Evolutionary conservation across 1,140 invertebrate genomes (phyloP), one percentile per base, ranked within the genome.

Genomic region (Camponotus pennsylvanicus): DNA sequence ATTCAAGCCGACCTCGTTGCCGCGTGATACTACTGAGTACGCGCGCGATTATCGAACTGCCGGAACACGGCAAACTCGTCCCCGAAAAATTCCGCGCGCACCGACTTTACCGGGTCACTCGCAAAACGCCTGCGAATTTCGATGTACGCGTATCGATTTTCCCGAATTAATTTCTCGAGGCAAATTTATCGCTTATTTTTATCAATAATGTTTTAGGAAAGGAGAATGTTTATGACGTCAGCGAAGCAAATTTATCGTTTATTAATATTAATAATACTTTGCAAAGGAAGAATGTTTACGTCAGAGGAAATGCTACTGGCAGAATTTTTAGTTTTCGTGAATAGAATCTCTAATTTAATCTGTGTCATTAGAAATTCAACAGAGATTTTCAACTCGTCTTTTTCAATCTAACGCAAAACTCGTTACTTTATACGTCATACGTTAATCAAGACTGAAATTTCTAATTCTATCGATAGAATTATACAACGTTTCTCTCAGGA

Each of bases 1-100:
- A 80, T 80, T 80, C 69, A 75, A 83, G 55, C 32, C 79, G 57
- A 83, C 79, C 79, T 73, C 79, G 79, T 73, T 83, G 69, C 79
- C 55, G 57, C 67, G 67, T 40, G 55, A 59, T 73, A 63, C 82
- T 61, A 42, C 52, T 42, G 71, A 85, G 85, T 69, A 73, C 85
- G 67, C 52, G 64, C 61, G 42, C 27, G 59, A 69, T 67, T 69
- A 71, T 63, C 86, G 63, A 87, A 75, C 64, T 76, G 67, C 37
- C 71, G 59, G 59, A 77, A 77, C 70, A 34, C 1, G 52, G 40
- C 69, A 63, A 73, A 75, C 79, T 75, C 79, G 55, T 37, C 49
- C 55, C 69, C 40, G 55, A 83, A 83, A 73, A 83, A 21, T 80
- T 52, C 21, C 69, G 40, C 79, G 52, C 69, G 9, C 49, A 6